These are phyloP conservation scores for Drosophila neoperkinsi DNA, from an alignment of 2,888 invertebrate genomes.

Conservation along the genomic window DNA sequence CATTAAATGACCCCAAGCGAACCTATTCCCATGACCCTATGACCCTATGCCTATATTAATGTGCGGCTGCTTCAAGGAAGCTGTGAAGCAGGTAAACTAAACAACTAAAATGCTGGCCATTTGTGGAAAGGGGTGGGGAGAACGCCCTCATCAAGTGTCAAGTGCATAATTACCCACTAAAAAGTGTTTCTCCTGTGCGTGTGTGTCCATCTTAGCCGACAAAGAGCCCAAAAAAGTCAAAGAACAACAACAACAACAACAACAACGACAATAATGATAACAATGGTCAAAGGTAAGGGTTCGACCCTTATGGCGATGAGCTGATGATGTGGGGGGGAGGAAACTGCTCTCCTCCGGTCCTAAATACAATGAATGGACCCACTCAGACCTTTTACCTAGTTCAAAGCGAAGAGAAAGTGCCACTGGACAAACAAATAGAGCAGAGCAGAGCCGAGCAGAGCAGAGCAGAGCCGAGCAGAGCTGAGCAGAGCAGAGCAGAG, in stretches of 20 bases:
- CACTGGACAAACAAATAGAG: conserved; percentile 47
- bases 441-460: conserved; percentile 13
- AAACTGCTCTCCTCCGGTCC: neutral
- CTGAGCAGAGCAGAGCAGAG: conserved; percentile 27
- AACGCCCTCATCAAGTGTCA: conserved; percentile 75
- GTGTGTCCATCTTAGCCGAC: conserved; percentile 41
- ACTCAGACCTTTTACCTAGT: conserved; percentile 20
- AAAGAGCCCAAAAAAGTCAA: conserved; percentile 50
- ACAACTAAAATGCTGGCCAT: conserved; percentile 5
- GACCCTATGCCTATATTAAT: conserved; percentile 32
- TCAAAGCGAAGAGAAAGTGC: conserved; percentile 39
- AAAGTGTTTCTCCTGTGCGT: conserved; percentile 33
- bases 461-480: conserved; percentile 17
- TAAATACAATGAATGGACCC: conserved; percentile 38
- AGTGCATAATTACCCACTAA: conserved; percentile 75
- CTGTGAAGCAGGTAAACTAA: conserved; percentile 42
- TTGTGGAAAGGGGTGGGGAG: neutral
- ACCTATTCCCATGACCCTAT: neutral
- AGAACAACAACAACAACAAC: conserved; percentile 8
- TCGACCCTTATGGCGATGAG: conserved; percentile 28
- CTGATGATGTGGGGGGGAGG: conserved; percentile 6
- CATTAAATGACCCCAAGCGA: neutral
- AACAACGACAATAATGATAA: conserved; percentile 24
- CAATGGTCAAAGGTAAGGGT: conserved; percentile 41
- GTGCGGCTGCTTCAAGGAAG: conserved; percentile 34